phyloP scores from a whole-genome alignment of 2,113 vertebrate species.

The Archocentrus centrarchus region DNA sequence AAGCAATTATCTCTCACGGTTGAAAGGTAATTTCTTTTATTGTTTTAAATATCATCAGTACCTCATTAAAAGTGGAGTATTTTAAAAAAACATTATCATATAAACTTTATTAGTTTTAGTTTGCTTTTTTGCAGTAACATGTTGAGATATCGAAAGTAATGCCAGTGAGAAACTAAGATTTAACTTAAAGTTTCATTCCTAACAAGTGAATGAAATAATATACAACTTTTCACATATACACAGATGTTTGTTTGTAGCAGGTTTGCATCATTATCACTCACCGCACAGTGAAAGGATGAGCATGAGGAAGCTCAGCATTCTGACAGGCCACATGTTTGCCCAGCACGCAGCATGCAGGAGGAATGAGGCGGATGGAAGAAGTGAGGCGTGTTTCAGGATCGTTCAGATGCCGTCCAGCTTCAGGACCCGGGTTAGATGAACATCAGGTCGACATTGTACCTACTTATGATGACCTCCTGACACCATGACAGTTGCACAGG shows the following conservation, averaged over 20 bases:
- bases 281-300: slow-evolving; percentile 40
- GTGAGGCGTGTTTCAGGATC: neutral
- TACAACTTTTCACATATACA: neutral
- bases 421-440: neutral
- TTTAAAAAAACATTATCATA: neutral
- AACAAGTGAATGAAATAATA: neutral
- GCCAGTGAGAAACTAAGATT: neutral
- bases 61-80: neutral
- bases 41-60: accelerated
- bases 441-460: neutral
- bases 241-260: neutral
- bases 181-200: neutral
- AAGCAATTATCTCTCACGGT: neutral
- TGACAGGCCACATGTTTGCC: slow-evolving; percentile 30
- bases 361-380: neutral
- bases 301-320: slow-evolving; percentile 40
- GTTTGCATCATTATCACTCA: slow-evolving; percentile 58
- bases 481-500: neutral
- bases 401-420: slow-evolving; percentile 1
- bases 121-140: neutral
- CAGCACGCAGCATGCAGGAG: neutral
- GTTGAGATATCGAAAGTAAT: neutral
- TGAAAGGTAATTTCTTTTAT: neutral
- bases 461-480: neutral
- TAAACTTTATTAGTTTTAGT: neutral